Conservation (phyloP, 2,113 vertebrate genomes). For the Gorsachius goisagi region DNA sequence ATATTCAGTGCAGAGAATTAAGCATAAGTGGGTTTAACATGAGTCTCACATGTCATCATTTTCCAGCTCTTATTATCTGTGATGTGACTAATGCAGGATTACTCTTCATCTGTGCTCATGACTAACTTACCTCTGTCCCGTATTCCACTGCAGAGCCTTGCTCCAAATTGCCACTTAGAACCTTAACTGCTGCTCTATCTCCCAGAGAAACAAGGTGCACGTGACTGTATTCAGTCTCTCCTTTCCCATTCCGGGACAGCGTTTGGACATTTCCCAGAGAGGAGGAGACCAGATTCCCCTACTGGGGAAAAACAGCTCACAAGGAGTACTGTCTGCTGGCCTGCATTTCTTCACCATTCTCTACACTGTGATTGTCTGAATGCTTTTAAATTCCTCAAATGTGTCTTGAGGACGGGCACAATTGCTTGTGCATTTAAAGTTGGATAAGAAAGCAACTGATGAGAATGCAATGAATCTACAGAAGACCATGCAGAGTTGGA, state of each 20-base stretch:
- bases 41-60: constrained; percentile 51
- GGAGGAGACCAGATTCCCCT: neutral
- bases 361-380: neutral
- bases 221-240: neutral
- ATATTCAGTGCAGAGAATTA: constrained; percentile 37
- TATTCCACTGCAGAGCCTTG: neutral
- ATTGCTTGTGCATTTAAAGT: neutral
- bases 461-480: neutral
- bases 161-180: neutral
- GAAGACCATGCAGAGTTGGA: neutral
- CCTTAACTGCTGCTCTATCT: neutral
- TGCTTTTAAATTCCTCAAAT: neutral
- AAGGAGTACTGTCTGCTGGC: neutral
- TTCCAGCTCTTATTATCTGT: constrained; percentile 53
- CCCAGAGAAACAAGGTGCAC: neutral
- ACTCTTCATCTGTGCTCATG: constrained; percentile 24
- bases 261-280: neutral
- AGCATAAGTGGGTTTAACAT: constrained; percentile 53
- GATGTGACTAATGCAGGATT: constrained; percentile 56
- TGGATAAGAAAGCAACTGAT: neutral
- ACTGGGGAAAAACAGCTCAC: neutral
- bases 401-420: neutral
- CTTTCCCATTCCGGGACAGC: neutral
- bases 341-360: neutral
- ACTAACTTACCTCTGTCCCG: constrained; percentile 30